Percentiles rank a stretch among this genome's conserved stretches.
These are phyloP conservation scores for Mastacembelus armatus DNA, from an alignment of 2,797 vertebrate genomes.

Conservation along the genomic window DNA sequence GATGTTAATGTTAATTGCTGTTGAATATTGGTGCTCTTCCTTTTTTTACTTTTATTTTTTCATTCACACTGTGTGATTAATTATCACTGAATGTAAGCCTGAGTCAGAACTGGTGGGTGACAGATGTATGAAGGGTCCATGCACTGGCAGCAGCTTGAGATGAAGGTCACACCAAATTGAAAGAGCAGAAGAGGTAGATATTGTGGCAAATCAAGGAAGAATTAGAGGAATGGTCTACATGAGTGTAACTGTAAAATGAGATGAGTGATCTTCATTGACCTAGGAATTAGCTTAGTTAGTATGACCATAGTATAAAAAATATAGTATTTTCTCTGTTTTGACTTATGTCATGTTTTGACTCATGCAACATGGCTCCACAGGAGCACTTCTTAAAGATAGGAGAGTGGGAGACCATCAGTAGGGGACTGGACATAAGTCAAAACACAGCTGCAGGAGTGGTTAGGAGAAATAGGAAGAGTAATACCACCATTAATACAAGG, in stretches of 20 bases:
- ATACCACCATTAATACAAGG: not conserved
- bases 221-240: slow-evolving; percentile 22
- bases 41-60: slow-evolving; percentile 36
- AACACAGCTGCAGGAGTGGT: no score
- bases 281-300: slow-evolving; percentile 29
- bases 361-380: no score
- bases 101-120: slow-evolving; percentile 71
- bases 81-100: slow-evolving; percentile 68
- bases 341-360: no score
- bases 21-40: slow-evolving; percentile 44
- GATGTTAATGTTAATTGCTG: slow-evolving; percentile 39
- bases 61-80: slow-evolving; percentile 73
- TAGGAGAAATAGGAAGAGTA: no score
- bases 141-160: slow-evolving; percentile 81
- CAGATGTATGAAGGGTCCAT: slow-evolving; percentile 79
- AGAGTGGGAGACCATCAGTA: no score
- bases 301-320: slow-evolving; percentile 18
- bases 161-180: slow-evolving; percentile 81
- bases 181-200: slow-evolving; percentile 47
- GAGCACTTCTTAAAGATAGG: no score
- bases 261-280: slow-evolving; percentile 25
- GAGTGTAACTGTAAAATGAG: slow-evolving; percentile 24
- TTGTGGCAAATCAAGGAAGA: slow-evolving; percentile 54
- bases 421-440: no score
- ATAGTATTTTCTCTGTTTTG: no score